A percentile compares a stretch with the other conserved stretches of the same genome.
Evolutionary conservation across 2,888 invertebrate species (phyloP).

Genomic region (Ormyrus labotus): DNA sequence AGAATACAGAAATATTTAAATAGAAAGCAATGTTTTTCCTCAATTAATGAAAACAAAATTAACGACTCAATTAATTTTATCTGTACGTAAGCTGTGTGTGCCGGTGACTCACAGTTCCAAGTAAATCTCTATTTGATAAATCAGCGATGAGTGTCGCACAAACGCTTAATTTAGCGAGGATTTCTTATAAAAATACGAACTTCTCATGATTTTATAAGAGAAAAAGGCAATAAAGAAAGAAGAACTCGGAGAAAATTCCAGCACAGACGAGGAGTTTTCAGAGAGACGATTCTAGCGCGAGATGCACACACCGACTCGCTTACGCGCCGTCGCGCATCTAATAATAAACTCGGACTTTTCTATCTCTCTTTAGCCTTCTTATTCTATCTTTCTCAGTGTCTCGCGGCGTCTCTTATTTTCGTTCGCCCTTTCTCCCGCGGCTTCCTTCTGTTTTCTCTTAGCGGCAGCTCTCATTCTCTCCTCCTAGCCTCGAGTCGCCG

Average conservation of each 20-base stretch:
- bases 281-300: neutral
- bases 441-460: neutral
- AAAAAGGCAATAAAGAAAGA: too few species aligned
- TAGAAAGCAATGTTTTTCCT: too few species aligned
- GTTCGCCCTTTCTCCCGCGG: slow-evolving; percentile 6
- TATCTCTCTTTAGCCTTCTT: neutral
- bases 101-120: too few species aligned
- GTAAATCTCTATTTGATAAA: too few species aligned
- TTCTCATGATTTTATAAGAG: too few species aligned
- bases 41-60: too few species aligned
- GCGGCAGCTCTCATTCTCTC: neutral
- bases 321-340: slow-evolving; percentile 39
- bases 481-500: neutral
- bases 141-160: too few species aligned
- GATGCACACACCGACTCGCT: slow-evolving; percentile 8
- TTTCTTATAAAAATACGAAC: too few species aligned
- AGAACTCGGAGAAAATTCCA: neutral
- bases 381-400: neutral
- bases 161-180: too few species aligned
- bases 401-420: slow-evolving; percentile 20
- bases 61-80: too few species aligned
- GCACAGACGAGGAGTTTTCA: neutral
- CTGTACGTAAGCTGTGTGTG: neutral
- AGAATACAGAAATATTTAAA: too few species aligned
- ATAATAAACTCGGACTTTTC: slow-evolving; percentile 39